Evolutionary conservation across 2,888 invertebrate species (phyloP), one percentile per base, ranked within the genome.

Genomic region (Mamestra brassicae): DNA sequence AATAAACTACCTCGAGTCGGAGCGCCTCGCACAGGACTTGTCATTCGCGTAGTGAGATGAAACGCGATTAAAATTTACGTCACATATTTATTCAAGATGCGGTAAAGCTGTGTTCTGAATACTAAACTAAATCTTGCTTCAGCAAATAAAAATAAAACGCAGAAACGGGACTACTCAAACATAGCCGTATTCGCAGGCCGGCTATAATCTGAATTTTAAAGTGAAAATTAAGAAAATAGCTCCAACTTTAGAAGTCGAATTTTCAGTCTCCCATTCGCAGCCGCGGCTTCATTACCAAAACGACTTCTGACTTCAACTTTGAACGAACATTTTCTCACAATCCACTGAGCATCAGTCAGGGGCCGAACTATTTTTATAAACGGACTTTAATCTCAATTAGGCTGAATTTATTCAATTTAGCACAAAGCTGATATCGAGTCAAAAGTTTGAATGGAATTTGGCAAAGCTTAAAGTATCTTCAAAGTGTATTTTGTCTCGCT

Each of bases 271-370:
- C 38, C 36, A 70, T 70, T 74, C 34, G 55, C 15, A 78, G 70
- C 63, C 71, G 75, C 50, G 58, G 71, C 73, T 83, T 82, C 76
- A 82, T 83, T 83, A 83, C 42, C 26, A 70, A 70, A 76, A 82
- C 72, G 79, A 71, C 72, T 82, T 76, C 67, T 72, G 72, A 73
- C 67, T 82, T 80, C 61, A 64, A 81, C 75, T 81, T 81, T 52
- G 52, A 79, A 62, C 50, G 69, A 78, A 79, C 66, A 70, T 78
- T 78, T 68, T 69, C 69, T 70, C 68, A 57, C 66, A 75, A 72
- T 76, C n/a, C 54, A 61, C 38, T 60, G 57, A 75, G 57, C 63
- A 79, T 79, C 69, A 75, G 58, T 75, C 78, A 62, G 66, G 13
- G 38, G 58, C 45, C 11, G 55, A 78, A 81, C 81, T 83, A 80